A percentile compares a stretch with the other conserved stretches of the same genome.
These are phyloP conservation scores for Anoplophora glabripennis DNA, from an alignment of 1,140 invertebrate genomes.

Conservation along the genomic window DNA sequence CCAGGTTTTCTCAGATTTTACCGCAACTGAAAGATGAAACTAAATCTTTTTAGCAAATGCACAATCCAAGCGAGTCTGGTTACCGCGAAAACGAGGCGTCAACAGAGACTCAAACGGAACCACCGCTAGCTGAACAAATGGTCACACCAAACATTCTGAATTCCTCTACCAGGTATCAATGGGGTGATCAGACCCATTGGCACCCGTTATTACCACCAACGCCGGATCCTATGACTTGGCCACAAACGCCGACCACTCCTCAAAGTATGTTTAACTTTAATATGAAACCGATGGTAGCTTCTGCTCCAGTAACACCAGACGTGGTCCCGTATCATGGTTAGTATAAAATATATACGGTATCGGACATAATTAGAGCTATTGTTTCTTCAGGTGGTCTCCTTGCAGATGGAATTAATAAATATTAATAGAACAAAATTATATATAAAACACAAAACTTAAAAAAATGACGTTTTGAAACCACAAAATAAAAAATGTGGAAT, in stretches of 20 bases:
- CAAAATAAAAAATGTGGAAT: too few relatives aligned
- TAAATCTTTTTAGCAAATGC: slow-evolving; percentile 35
- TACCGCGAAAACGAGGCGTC: background rate
- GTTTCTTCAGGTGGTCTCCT: too few relatives aligned
- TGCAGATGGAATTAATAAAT: too few relatives aligned
- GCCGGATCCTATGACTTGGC: slow-evolving; percentile 27
- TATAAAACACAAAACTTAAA: too few relatives aligned
- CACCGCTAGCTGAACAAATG: background rate
- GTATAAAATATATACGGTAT: too few relatives aligned
- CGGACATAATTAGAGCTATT: too few relatives aligned
- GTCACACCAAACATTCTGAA: background rate
- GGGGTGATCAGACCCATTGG: slow-evolving; percentile 20
- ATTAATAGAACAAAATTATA: too few relatives aligned
- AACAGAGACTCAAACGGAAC: background rate
- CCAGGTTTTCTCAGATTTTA: too few relatives aligned
- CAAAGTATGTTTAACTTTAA: slow-evolving; percentile 25
- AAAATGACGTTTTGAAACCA: too few relatives aligned
- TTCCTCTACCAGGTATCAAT: slow-evolving; percentile 14
- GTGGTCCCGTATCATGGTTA: slow-evolving; percentile 37
- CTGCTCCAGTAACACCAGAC: slow-evolving; percentile 34
- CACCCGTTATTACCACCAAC: slow-evolving; percentile 15
- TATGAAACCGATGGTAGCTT: slow-evolving; percentile 34
- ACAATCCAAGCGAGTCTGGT: slow-evolving; percentile 7
- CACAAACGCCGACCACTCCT: slow-evolving; percentile 20
- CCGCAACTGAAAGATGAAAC: too few relatives aligned